Base-by-base conservation (phyloP, 1,140 invertebrate genomes). In the Ceratina australensis region DNA sequence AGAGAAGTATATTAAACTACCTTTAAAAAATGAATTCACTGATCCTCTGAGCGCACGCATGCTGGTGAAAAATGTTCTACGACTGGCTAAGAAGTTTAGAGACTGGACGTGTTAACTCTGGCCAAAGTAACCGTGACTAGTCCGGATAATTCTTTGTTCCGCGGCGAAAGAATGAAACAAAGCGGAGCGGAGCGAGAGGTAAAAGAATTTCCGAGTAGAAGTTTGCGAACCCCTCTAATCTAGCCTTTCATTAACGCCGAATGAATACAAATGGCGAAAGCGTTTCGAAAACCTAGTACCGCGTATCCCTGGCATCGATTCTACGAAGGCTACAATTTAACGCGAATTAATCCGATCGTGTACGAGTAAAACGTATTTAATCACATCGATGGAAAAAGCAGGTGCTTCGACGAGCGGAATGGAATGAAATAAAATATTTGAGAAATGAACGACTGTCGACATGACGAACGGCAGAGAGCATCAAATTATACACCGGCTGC, bases 181-280 rank as follows among this genome's bases (percentile, higher is more conserved):
- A 50, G 61, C 22, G 42, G 20, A 22, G 8, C 5, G 5, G 22
- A 22, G 15, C n/a, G 28, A 18, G 28, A 18, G 33, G 33, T 42
- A 59, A 49, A 54, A 67, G 49, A 67, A 20, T 67, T 59, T 59
- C 12, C 50, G 47, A 59, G 22, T 57, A n/a, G 5, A 63, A 66
- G 20, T 74, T 74, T 16, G 10, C 33, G 5, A 26, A 28, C 4
- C 52, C 33, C 54, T 56, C 22, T 75, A 67, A 75, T 59, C 63
- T 66, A 54, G 28, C 20, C 63, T 75, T 57, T 67, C 72, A 59
- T 67, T 33, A 67, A 59, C 42, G 24, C 7, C 28, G 18, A 73
- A 65, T 26, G 57, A 72, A 72, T 63, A 63, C 42, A 52, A 72
- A 61, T 50, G 69, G 57, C 20, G 1, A n/a, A 26, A 60, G 18